phyloP scores from a whole-genome alignment of 2,113 vertebrate genomes.

The Tympanuchus pallidicinctus region DNA sequence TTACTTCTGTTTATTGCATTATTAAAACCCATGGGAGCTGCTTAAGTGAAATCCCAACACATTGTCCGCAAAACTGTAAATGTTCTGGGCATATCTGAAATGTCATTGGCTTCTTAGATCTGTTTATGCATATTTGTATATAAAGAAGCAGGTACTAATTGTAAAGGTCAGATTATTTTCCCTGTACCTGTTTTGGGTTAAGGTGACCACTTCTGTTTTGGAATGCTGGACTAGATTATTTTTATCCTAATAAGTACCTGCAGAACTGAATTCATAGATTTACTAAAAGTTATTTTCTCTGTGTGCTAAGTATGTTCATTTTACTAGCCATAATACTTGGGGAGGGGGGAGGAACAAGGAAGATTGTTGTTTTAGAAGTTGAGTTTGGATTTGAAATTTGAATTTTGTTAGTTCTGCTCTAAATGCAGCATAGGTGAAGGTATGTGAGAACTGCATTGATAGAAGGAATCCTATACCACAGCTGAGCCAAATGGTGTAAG shows the following conservation, averaged over 20 bases:
- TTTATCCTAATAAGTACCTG: neutral
- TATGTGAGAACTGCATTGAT: neutral
- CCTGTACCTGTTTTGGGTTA: neutral
- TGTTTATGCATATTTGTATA: neutral
- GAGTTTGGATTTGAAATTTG: neutral
- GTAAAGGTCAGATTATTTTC: neutral
- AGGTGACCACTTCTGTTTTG: neutral
- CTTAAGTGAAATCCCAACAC: conserved; percentile 5
- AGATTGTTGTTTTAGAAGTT: neutral
- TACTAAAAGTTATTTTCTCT: neutral
- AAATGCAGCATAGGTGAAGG: neutral
- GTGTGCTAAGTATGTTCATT: neutral
- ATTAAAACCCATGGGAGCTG: neutral
- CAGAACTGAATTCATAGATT: neutral
- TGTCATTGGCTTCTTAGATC: neutral
- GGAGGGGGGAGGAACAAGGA: too few species aligned
- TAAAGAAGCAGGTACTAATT: neutral
- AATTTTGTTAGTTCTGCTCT: neutral
- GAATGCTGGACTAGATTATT: neutral
- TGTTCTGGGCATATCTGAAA: neutral
- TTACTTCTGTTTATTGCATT: neutral
- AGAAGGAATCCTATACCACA: rapidly evolving
- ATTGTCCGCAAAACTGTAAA: neutral
- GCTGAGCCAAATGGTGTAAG: neutral
- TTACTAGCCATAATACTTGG: neutral